These are phyloP conservation scores for Trinorchestia longiramus DNA, from an alignment of 1,140 invertebrate species.

Conservation along the genomic window DNA sequence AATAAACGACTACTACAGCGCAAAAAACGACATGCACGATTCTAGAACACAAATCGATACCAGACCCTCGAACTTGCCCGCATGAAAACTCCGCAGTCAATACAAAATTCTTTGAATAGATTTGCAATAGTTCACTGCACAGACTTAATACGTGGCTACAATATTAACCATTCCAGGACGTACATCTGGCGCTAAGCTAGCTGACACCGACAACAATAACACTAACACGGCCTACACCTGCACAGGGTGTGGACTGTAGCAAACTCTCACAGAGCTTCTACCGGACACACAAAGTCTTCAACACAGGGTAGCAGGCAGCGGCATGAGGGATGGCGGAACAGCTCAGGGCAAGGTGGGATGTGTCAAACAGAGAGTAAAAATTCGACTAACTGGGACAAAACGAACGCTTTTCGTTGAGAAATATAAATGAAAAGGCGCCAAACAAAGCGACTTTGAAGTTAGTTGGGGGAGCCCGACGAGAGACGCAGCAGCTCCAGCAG, in stretches of 20 bases:
- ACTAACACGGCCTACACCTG: background rate
- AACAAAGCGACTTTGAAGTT: slow-evolving; percentile 30
- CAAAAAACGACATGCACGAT: too few species aligned
- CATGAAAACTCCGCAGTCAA: too few species aligned
- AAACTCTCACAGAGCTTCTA: background rate
- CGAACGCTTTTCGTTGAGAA: background rate
- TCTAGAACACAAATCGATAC: too few species aligned
- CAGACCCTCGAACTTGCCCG: too few species aligned
- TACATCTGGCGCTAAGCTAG: background rate
- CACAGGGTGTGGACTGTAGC: background rate
- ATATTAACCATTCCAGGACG: too few species aligned
- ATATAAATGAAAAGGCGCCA: background rate
- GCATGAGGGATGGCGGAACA: background rate
- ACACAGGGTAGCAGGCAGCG: background rate
- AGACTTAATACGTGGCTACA: too few species aligned
- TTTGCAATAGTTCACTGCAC: too few species aligned
- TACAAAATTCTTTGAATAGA: too few species aligned
- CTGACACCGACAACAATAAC: background rate
- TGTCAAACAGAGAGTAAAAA: background rate
- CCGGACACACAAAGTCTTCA: background rate
- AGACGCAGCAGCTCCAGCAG: background rate
- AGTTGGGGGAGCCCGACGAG: background rate
- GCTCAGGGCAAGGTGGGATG: background rate
- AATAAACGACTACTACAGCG: too few species aligned
- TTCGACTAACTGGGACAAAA: background rate